phyloP scores from a whole-genome alignment of 2,797 vertebrate genomes.

The Scomberomorus guttatus region DNA sequence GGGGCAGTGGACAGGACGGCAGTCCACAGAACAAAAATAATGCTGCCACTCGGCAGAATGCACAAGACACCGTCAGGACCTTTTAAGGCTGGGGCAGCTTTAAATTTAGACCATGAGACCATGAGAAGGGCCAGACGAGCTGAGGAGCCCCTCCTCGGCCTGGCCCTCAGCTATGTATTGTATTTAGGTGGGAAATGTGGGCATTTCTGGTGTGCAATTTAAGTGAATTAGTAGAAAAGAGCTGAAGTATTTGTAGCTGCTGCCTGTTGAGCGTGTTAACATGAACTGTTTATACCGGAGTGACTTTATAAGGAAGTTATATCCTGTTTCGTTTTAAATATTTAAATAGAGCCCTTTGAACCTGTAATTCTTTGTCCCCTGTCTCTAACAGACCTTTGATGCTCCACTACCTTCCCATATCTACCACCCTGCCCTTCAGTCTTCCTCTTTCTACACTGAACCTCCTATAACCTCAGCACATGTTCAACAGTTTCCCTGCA shows the following conservation, averaged over 20 bases:
- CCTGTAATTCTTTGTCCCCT: too few species aligned
- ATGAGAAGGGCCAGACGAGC: conserved; percentile 60
- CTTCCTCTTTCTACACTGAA: too few species aligned
- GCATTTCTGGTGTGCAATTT: background rate
- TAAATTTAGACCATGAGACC: conserved; percentile 94
- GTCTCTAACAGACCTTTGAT: too few species aligned
- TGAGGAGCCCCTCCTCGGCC: conserved; percentile 41
- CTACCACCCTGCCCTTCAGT: too few species aligned
- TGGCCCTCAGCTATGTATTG: background rate
- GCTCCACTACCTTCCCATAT: too few species aligned
- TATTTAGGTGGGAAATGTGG: background rate
- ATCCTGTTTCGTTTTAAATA: too few species aligned
- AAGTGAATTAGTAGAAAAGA: background rate
- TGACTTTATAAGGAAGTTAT: too few species aligned
- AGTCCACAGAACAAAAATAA: conserved; percentile 96
- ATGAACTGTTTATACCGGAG: background rate
- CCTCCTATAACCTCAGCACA: too few species aligned
- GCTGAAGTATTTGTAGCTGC: background rate
- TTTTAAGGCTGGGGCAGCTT: conserved; percentile 94
- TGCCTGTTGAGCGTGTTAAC: background rate
- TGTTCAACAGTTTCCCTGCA: too few species aligned
- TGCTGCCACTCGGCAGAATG: conserved; percentile 95
- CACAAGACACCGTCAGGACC: conserved; percentile 90
- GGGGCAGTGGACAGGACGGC: conserved; percentile 86
- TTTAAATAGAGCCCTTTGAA: too few species aligned